Percentiles rank a stretch among this genome's conserved stretches.
phyloP scores from a whole-genome alignment of 2,797 vertebrate genomes.

The Hoplostethus atlanticus region DNA sequence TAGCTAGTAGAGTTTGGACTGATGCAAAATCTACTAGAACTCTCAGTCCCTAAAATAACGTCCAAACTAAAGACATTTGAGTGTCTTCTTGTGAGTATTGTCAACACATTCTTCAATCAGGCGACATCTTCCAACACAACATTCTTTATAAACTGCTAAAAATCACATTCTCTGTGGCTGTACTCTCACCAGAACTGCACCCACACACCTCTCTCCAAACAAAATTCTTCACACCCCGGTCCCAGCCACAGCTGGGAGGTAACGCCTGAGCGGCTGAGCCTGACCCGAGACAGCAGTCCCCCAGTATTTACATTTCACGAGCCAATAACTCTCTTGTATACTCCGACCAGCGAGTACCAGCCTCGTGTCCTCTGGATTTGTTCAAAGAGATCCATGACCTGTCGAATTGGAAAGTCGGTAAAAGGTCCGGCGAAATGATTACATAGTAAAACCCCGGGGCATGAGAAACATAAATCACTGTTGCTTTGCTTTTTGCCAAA shows the following conservation, averaged over 20 bases:
- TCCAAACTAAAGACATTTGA: too few relatives aligned
- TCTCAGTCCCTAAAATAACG: too few relatives aligned
- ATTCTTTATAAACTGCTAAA: not conserved
- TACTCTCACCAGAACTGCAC: not conserved
- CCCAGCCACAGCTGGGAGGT: slow-evolving; percentile 45
- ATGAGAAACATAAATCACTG: not conserved
- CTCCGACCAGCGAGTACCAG: slow-evolving; percentile 35
- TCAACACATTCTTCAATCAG: too few relatives aligned
- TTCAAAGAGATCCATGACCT: slow-evolving; percentile 20
- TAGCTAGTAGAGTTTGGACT: too few relatives aligned
- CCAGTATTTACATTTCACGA: slow-evolving; percentile 38
- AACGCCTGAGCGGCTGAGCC: slow-evolving; percentile 49
- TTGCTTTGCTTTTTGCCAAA: not conserved
- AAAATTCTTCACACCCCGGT: slow-evolving; percentile 24
- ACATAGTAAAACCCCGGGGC: not conserved
- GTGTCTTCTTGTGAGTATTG: too few relatives aligned
- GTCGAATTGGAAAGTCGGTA: not conserved
- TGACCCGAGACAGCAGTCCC: slow-evolving; percentile 44
- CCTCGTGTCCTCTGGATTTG: slow-evolving; percentile 23
- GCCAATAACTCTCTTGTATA: slow-evolving; percentile 44
- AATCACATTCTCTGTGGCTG: slow-evolving; percentile 6
- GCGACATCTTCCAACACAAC: not conserved
- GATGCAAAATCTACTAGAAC: too few relatives aligned
- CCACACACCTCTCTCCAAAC: slow-evolving; percentile 23
- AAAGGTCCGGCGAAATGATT: not conserved